A percentile compares a stretch with the other conserved stretches of the same genome.
Conservation (phyloP, 2,888 invertebrate species). For the Cetonia aurata region DNA sequence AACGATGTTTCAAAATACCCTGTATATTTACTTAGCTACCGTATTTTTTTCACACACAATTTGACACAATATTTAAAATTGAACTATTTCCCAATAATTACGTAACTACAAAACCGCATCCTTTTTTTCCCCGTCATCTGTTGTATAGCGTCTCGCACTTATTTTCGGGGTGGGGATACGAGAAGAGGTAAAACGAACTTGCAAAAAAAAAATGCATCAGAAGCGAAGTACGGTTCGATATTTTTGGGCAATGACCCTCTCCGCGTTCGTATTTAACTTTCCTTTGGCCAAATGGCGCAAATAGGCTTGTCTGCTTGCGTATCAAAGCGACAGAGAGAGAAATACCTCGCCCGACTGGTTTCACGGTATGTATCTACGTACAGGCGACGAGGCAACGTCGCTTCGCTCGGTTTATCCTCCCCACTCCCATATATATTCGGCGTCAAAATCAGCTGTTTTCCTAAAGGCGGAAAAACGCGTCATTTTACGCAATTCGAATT, state of each 20-base stretch:
- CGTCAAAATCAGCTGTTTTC: conserved; percentile 41
- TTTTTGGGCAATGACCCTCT: conserved; percentile 38
- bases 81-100: too few relatives aligned
- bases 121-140: neutral
- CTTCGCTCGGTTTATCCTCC: neutral
- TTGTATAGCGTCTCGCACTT: too few relatives aligned
- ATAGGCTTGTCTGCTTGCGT: neutral
- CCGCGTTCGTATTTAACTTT: neutral
- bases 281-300: neutral
- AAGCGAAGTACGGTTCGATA: conserved; percentile 15
- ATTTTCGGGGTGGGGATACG: neutral
- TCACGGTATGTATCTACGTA: neutral
- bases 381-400: too few relatives aligned
- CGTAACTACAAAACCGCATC: too few relatives aligned
- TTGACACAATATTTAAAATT: too few relatives aligned
- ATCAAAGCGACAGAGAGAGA: too few relatives aligned
- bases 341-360: neutral
- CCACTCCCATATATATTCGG: neutral
- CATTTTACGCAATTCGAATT: conserved; percentile 12
- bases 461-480: neutral
- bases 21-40: too few relatives aligned
- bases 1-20: too few relatives aligned
- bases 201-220: too few relatives aligned
- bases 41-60: too few relatives aligned
- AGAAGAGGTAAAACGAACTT: conserved; percentile 2